Evolutionary conservation across 2,797 vertebrate species (phyloP).

Genomic region (Limosa lapponica): DNA sequence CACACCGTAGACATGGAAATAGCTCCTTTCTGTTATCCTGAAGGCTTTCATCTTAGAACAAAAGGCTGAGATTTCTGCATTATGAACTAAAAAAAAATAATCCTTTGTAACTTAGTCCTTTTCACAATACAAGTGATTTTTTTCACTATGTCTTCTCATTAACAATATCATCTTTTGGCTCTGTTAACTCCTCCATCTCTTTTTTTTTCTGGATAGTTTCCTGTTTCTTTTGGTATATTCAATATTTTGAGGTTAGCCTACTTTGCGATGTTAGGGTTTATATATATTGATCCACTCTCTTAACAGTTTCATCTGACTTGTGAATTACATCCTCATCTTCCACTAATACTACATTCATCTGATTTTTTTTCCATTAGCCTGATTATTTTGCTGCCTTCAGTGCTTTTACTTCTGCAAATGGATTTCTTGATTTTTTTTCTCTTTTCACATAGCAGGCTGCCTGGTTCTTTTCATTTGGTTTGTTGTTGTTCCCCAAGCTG

Average conservation of each 20-base stretch:
- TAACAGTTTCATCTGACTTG: constrained; percentile 48
- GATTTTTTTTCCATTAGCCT: constrained; percentile 34
- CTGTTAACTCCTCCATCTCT: not conserved
- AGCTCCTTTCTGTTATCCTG: not conserved
- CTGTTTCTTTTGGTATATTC: not conserved
- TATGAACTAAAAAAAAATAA: not conserved
- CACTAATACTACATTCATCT: constrained; percentile 25
- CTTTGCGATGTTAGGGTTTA: not conserved
- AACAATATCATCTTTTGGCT: not conserved
- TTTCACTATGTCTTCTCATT: not conserved
- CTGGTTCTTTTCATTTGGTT: constrained; percentile 11
- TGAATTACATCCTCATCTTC: constrained; percentile 52
- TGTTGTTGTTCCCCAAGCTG: constrained; percentile 23
- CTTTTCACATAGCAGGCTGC: not conserved
- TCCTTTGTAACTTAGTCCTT: not conserved
- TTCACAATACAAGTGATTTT: not conserved
- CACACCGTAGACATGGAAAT: not conserved
- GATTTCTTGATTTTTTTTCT: constrained; percentile 1
- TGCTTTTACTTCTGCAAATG: constrained; percentile 28
- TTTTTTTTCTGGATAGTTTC: not conserved
- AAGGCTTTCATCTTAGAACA: not conserved
- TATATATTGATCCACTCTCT: constrained; percentile 35
- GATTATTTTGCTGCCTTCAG: constrained; percentile 49
- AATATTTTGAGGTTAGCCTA: constrained; percentile 11
- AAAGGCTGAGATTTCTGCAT: not conserved